phyloP scores from a whole-genome alignment of 2,888 invertebrate genomes.

The Rhagium mordax region DNA sequence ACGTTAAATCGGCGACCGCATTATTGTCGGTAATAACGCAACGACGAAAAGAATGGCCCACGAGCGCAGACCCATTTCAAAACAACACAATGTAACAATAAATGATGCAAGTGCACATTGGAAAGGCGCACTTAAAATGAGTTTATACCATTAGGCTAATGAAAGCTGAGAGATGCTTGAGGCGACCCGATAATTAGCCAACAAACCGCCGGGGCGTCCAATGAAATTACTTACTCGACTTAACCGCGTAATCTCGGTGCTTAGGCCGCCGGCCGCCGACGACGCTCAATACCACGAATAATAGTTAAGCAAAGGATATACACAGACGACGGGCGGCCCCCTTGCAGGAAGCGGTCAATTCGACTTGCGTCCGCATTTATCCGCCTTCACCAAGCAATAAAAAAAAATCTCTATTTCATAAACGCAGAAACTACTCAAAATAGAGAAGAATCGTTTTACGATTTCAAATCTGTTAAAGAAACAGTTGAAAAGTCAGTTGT shows the following conservation, averaged over 20 bases:
- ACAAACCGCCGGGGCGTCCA: slow-evolving; percentile 66
- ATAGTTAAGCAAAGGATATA: slow-evolving; percentile 63
- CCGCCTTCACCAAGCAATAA: no score
- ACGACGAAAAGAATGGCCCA: neutral
- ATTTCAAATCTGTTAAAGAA: no score
- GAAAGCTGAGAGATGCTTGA: slow-evolving; percentile 64
- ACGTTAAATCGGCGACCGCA: neutral
- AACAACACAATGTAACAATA: slow-evolving; percentile 43
- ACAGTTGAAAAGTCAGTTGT: no score
- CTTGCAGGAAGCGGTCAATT: slow-evolving; percentile 12
- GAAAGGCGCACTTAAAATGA: slow-evolving; percentile 44
- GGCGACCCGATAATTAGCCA: slow-evolving; percentile 68
- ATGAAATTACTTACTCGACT: slow-evolving; percentile 68
- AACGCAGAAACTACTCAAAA: no score
- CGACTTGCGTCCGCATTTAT: neutral
- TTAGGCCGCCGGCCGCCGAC: slow-evolving; percentile 57
- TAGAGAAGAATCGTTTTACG: no score
- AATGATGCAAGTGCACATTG: slow-evolving; percentile 42
- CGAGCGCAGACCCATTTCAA: neutral
- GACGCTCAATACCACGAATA: slow-evolving; percentile 61
- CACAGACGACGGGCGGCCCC: slow-evolving; percentile 3
- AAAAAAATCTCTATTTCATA: no score
- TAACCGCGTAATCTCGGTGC: slow-evolving; percentile 66
- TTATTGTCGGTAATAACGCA: neutral
- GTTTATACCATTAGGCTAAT: slow-evolving; percentile 63